Conservation (phyloP, 2,113 vertebrate species). For the Tychaedon coryphoeus region DNA sequence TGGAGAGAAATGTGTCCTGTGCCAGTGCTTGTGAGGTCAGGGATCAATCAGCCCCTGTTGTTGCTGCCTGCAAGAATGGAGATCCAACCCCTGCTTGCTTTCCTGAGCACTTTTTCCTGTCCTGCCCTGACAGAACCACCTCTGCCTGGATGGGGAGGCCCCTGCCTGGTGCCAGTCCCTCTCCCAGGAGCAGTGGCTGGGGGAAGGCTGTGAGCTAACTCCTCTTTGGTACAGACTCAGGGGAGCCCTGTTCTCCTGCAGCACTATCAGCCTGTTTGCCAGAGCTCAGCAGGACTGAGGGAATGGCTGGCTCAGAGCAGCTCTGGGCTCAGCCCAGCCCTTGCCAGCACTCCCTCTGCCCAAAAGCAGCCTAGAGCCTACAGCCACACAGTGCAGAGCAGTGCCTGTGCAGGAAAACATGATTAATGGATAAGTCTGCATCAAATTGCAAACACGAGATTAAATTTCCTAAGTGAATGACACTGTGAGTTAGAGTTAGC, state of each 20-base stretch:
- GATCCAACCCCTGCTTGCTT: too few relatives aligned
- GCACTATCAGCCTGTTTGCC: neutral
- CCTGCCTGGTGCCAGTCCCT: rapidly evolving
- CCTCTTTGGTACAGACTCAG: rapidly evolving
- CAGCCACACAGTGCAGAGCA: neutral
- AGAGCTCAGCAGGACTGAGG: rapidly evolving
- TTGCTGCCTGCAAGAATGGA: neutral
- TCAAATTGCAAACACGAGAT: neutral
- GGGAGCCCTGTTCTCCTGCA: neutral
- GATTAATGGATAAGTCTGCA: neutral
- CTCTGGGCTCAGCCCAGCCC: rapidly evolving
- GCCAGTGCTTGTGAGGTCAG: neutral
- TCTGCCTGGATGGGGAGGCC: neutral
- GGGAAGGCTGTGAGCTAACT: neutral
- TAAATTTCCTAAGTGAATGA: slow-evolving; percentile 14
- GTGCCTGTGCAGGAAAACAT: neutral
- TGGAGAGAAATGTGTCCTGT: neutral
- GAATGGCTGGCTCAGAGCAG: neutral
- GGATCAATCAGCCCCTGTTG: neutral
- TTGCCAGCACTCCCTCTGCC: rapidly evolving
- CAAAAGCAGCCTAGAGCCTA: rapidly evolving
- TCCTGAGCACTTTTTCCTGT: too few relatives aligned
- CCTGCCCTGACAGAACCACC: neutral
- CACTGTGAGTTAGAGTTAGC: neutral
- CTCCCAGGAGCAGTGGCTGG: rapidly evolving